Evolutionary conservation across 2,797 vertebrate species (phyloP).

Genomic region (Myotis findleyi): DNA sequence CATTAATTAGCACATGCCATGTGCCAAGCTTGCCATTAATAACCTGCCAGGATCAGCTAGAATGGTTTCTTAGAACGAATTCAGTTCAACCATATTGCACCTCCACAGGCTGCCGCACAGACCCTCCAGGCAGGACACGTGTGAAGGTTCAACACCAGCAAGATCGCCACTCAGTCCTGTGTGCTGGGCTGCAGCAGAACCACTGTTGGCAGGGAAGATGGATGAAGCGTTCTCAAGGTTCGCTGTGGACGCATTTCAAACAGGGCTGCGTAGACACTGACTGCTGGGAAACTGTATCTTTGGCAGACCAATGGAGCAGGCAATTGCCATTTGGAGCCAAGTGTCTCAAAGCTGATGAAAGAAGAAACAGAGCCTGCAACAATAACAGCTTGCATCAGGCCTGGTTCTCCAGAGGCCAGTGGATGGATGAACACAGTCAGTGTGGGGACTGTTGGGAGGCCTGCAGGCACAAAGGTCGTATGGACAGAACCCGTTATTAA

Average conservation of each 20-base stretch:
- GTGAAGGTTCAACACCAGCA: neutral
- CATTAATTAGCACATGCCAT: neutral
- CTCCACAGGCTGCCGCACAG: neutral
- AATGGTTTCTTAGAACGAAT: conserved; percentile 21
- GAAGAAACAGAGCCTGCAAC: neutral
- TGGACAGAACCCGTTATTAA: neutral
- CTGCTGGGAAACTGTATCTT: neutral
- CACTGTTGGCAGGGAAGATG: neutral
- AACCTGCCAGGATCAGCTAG: neutral
- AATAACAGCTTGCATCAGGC: neutral
- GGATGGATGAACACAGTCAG: neutral
- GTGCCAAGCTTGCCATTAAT: neutral
- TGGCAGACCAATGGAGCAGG: neutral
- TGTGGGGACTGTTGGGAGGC: neutral
- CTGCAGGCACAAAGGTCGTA: neutral
- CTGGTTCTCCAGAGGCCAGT: neutral
- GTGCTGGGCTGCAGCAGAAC: neutral
- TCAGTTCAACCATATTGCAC: neutral
- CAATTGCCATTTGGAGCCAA: conserved; percentile 40
- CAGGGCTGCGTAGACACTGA: neutral
- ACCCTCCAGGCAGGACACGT: neutral
- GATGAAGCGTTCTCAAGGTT: neutral
- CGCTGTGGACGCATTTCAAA: conserved; percentile 22
- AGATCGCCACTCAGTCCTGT: neutral
- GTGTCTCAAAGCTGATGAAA: conserved; percentile 6